Base-by-base conservation (phyloP, 2,888 invertebrate genomes). In the Keiferia lycopersicella region DNA sequence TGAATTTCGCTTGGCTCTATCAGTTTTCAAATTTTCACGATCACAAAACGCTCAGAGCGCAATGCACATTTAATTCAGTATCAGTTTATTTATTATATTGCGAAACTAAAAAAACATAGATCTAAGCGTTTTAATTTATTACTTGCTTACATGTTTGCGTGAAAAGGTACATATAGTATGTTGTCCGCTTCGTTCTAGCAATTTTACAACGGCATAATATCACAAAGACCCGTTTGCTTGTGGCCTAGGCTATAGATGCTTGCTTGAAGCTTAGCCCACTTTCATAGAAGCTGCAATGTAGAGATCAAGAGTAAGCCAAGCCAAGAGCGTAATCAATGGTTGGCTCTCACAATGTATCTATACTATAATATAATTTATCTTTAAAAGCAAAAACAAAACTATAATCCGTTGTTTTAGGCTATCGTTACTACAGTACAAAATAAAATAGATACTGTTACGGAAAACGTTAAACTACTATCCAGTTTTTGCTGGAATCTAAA, bases 161-260 rank as follows among this genome's bases (percentile, higher is more conserved):
- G n/a, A n/a, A 16, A 16, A n/a, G 3, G 45, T 4, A 16, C 45
- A 16, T 45, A 34, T 34, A 45, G 16, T 3, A 45, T 45, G 45
- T 45, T 45, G 45, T 45, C 45, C 45, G 12, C 41, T n/a, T 16
- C 45, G n/a, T 45, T 16, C n/a, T 16, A 16, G 45, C 45, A 45
- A 45, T 45, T 45, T 45, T 45, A 45, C 34, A 10, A 34, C 45
- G 45, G 45, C 45, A n/a, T 45, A 16, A 16, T 45, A 45, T 45
- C 16, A 45, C 45, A 45, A 45, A 45, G 45, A 16, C n/a, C 45
- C 45, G 45, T 45, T 45, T 45, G 16, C 45, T 16, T 16, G 16
- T 45, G n/a, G 45, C 45, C 45, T 45, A 45, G 45, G 45, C n/a
- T 6, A 45, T n/a, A n/a, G n/a, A 45, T 16, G 45, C 45, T n/a